Base-by-base conservation (phyloP, 2,888 invertebrate species). In the Ormyrus thymus region DNA sequence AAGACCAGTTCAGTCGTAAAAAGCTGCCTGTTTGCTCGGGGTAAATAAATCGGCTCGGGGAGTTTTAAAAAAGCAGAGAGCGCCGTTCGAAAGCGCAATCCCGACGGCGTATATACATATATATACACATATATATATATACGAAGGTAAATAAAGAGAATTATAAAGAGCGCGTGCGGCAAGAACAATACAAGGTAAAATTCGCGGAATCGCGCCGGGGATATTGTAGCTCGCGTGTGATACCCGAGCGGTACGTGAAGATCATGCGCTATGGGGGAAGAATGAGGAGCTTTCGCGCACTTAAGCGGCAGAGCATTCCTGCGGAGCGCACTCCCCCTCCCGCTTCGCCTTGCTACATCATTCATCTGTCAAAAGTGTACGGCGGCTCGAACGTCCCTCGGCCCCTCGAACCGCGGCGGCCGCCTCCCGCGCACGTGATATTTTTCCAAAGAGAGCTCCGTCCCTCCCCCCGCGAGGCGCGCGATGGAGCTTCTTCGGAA, bases 181-280 rank as follows among this genome's bases (percentile, higher is more conserved):
- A 65, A 62, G 73, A 72, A 71, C 68, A 78, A 73, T 69, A 61
- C 59, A 62, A 56, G 11, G 59, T 43, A 50, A 45, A 43, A n/a
- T 53, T 62, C 53, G 61, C 53, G 45, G 13, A 62, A 64, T 64
- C 73, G 64, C 62, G 29, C n/a, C 13, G 9, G 56, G 6, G 56
- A 55, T 70, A 56, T 15, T 58, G 58, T 29, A 43, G 13, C 45
- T 15, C 48, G 11, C 13, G 51, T 9, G n/a, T 51, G 15, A 61
- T 59, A 56, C 29, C 29, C 10, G 48, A 13, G 48, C 56, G 7
- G n/a, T 59, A 68, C 68, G 75, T 58, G 68, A 45, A 29, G 10
- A 11, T 48, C 61, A 48, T 66, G 50, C 46, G 11, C 68, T 55
- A 76, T 46, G 7, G 68, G 3, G 15, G 46, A 53, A 29, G 64